These are phyloP conservation scores for Ptychadena robeensis DNA, from an alignment of 2,797 vertebrate species.

Conservation along the genomic window DNA sequence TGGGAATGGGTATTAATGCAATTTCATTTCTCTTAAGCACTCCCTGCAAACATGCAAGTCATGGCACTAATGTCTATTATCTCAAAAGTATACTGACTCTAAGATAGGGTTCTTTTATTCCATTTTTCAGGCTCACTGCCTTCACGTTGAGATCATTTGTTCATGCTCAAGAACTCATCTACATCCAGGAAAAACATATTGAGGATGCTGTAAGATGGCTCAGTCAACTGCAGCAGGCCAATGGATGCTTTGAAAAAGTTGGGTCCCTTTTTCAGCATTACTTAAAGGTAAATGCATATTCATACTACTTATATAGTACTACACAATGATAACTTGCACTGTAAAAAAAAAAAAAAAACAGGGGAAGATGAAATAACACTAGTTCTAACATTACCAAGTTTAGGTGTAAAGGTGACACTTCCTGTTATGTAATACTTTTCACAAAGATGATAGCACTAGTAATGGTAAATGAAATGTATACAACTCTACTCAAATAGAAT, in stretches of 20 bases:
- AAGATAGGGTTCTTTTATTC: not conserved
- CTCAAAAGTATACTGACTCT: too few species aligned
- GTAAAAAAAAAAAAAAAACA: not conserved
- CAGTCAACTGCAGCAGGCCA: constrained; percentile 55
- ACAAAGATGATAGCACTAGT: too few species aligned
- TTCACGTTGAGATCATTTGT: constrained; percentile 81
- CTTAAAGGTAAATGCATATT: constrained; percentile 68
- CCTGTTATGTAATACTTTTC: too few species aligned
- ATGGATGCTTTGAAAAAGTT: constrained; percentile 76
- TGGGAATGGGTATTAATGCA: too few species aligned
- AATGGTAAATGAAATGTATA: too few species aligned
- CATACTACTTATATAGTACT: not conserved
- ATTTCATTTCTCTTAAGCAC: too few species aligned
- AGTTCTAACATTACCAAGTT: too few species aligned
- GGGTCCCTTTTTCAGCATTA: constrained; percentile 75
- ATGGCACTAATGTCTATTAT: not conserved
- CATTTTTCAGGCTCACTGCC: constrained; percentile 75
- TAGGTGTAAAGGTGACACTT: too few species aligned
- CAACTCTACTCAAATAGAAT: too few species aligned
- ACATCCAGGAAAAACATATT: constrained; percentile 69
- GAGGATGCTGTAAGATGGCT: constrained; percentile 71
- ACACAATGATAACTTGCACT: not conserved
- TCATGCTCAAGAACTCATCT: constrained; percentile 71
- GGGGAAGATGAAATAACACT: too few species aligned
- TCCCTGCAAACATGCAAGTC: too few species aligned